phyloP scores from a whole-genome alignment of 2,888 invertebrate genomes.

The Macropis europaea region DNA sequence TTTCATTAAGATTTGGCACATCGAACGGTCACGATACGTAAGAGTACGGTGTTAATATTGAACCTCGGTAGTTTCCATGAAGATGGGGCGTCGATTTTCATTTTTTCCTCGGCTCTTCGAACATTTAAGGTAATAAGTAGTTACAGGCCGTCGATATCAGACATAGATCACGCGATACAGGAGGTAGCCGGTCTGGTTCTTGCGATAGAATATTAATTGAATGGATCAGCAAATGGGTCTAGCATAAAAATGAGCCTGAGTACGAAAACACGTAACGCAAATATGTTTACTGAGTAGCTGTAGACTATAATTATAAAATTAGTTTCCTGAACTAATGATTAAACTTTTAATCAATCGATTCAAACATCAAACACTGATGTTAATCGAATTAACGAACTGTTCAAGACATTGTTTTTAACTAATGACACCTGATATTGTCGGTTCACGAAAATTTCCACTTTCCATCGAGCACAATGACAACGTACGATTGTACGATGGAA shows the following conservation, averaged over 20 bases:
- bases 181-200: conserved; percentile 15
- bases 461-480: conserved; percentile 19
- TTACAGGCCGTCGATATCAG: conserved; percentile 4
- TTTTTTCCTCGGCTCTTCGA: neutral
- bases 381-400: too few relatives aligned
- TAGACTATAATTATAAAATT: neutral
- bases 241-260: conserved; percentile 1
- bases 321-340: neutral
- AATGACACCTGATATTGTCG: too few relatives aligned
- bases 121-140: conserved; percentile 7
- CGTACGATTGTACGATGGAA: conserved; percentile 24
- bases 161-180: conserved; percentile 24
- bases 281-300: neutral
- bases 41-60: neutral
- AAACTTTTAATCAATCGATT: too few relatives aligned
- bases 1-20: neutral
- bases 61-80: neutral
- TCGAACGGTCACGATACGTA: neutral
- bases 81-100: neutral
- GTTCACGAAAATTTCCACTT: conserved; percentile 2
- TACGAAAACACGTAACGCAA: neutral
- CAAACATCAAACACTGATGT: too few relatives aligned
- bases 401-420: too few relatives aligned
- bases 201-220: conserved; percentile 49
- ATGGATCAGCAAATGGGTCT: conserved; percentile 19